phyloP scores from a whole-genome alignment of 2,797 vertebrate genomes.

The Florisuga fusca region DNA sequence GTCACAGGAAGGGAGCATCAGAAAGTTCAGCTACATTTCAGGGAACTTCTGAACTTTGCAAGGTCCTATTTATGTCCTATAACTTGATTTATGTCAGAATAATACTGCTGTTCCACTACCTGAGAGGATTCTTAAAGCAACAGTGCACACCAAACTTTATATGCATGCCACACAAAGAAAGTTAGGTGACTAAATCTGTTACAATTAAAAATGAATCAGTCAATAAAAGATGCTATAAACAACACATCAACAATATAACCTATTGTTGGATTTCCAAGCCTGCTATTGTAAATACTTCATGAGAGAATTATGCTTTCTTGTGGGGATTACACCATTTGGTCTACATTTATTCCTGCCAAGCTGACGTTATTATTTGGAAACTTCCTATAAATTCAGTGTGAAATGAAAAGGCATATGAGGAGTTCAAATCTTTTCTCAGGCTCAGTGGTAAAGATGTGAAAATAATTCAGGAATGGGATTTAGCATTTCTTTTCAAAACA shows the following conservation, averaged over 20 bases:
- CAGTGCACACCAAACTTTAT: not conserved
- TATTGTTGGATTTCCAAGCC: constrained; percentile 67
- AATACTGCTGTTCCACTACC: constrained; percentile 6
- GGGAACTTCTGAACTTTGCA: constrained; percentile 32
- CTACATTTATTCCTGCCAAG: constrained; percentile 62
- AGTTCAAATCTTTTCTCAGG: not conserved
- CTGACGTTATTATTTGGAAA: constrained; percentile 48
- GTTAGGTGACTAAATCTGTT: constrained; percentile 51
- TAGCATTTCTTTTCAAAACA: not conserved
- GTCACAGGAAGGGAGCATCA: constrained; percentile 31
- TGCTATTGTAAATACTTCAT: constrained; percentile 66
- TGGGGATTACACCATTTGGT: constrained; percentile 61
- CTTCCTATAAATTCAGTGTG: constrained; percentile 54
- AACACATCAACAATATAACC: constrained; percentile 63
- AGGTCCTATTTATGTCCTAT: constrained; percentile 11
- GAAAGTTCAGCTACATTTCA: constrained; percentile 42
- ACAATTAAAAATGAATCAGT: constrained; percentile 53
- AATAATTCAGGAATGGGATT: not conserved
- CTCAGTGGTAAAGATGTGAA: not conserved
- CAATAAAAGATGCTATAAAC: constrained; percentile 61
- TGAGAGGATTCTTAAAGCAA: constrained; percentile 42
- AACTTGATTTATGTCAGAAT: not conserved
- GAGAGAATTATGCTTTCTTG: constrained; percentile 67
- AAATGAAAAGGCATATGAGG: constrained; percentile 24
- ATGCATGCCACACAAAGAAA: constrained; percentile 10